Evolutionary conservation across 2,113 vertebrate species (phyloP), one percentile per base, ranked within the genome.

Genomic region (Chroicocephalus ridibundus): DNA sequence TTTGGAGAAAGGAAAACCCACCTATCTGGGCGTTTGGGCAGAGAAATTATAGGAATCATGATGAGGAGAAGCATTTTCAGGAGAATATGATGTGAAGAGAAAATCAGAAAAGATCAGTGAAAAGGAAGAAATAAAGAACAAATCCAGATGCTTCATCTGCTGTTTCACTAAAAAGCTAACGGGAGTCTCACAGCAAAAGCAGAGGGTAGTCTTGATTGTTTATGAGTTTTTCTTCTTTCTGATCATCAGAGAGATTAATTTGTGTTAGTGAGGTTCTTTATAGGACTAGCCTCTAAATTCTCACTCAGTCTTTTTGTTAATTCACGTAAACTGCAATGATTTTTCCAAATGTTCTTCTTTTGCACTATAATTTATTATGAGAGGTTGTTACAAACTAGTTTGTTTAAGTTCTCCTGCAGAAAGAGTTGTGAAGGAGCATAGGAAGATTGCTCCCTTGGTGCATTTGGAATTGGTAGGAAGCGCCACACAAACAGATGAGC

Each of bases 401-500:
- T 79, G 14, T 57, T 86, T 75, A 52, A 55, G 32, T 46, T 13
- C 10, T 87, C 18, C 32, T 47, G n/a, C 19, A 68, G 47, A 76
- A 87, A 75, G 25, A 62, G 22, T 4, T 54, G 44, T n/a, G 38
- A 90, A 74, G 16, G 32, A 79, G 22, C 22, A 86, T 16, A 36
- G 64, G 60, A 74, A 64, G 42, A 60, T 18, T 61, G 13, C n/a
- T 72, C 16, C 55, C 16, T 69, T 0, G 0, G 19, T 74, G 19
- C 36, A 34, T 55, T 86, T 91, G 75, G 18, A 84, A 76, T 34
- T 32, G 32, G n/a, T 24, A 81, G 49, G 42, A 91, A 91, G 74
- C 60, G 27, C 58, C 79, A 85, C 26, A 40, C 36, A 72, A 94
- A 86, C 18, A 86, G 54, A 89, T 65, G 22, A 92, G n/a, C 22